Conservation (phyloP, 53 echinoderm and acorn worm species). For the Mesocentrotus franciscanus region DNA sequence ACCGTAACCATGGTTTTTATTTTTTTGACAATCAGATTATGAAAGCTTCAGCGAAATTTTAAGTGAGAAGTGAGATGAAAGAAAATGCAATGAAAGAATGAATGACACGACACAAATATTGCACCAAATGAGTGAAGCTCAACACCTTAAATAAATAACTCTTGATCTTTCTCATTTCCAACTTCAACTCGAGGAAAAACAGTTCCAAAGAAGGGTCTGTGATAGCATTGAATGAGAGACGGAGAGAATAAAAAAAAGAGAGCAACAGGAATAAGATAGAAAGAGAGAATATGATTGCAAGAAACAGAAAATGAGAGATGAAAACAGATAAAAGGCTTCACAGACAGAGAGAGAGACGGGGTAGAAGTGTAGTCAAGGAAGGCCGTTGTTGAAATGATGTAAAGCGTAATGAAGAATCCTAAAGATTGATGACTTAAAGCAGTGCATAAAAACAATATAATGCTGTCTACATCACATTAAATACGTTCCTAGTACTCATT, state of each 20-base stretch:
- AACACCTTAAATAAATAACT: no score
- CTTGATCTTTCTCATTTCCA: neutral
- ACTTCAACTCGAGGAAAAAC: neutral
- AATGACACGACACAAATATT: neutral
- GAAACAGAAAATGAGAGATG: no score
- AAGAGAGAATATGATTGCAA: no score
- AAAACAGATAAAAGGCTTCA: neutral
- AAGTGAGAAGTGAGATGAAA: neutral
- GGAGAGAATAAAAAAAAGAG: neutral
- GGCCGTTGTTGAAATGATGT: neutral
- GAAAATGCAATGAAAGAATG: constrained; percentile 2
- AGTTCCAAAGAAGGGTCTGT: no score
- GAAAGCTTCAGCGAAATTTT: neutral
- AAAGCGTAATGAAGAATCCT: neutral
- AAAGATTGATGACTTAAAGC: neutral
- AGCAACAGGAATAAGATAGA: neutral
- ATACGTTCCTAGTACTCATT: neutral
- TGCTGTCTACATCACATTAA: neutral
- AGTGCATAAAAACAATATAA: neutral
- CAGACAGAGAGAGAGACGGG: neutral
- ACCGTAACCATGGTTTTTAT: neutral
- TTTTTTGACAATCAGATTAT: neutral
- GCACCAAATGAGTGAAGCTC: neutral
- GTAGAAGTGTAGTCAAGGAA: neutral
- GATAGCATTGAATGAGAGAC: neutral